Evolutionary conservation across 2,113 vertebrate genomes (phyloP), one percentile per base, ranked within the genome.

Genomic region (Echinops telfairi): DNA sequence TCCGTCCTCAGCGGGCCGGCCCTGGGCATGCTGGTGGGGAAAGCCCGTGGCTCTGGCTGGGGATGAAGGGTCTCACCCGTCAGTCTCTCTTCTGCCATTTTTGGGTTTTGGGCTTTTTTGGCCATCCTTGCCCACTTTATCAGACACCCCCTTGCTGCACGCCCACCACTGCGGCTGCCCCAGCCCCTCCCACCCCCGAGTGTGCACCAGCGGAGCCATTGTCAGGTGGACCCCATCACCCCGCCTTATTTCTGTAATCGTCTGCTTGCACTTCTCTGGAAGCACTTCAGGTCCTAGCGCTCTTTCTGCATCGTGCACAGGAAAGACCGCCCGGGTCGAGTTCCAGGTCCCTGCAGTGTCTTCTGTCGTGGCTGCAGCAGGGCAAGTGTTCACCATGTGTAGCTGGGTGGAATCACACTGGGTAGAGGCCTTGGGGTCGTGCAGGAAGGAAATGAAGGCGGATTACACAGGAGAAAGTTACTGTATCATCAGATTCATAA

Each of bases 351-450:
- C 17, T 36, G 38, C 23, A 47, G 92, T 25, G 15, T 90, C 87
- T 77, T 81, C 5, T 76, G 40, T 20, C n/a, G 43, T 80, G 43
- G 73, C 75, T 92, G 57, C 53, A 43, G 11, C 77, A 38, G 11
- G 5, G 43, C n/a, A 64, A 22, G 58, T 1, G 1, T 60, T 84
- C 31, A 36, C 68, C 66, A 87, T 3, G 71, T 80, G 92, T 85
- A 36, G 70, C n/a, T 86, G 29, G 84, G 66, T 81, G 19, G 47
- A 86, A 20, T 87, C 76, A 78, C 64, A 47, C 62, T 89, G 11
- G 76, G 78, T 38, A 90, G 53, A 91, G 43, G 64, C 57, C 91
- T 92, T 83, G 33, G 17, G 78, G 16, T 86, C 86, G 77, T 58
- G 9, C 81, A 79, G 57, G 60, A 91, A 78, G 76, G 81, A 84